phyloP scores from a whole-genome alignment of 2,888 invertebrate species.

The Bruchidius siliquastri region DNA sequence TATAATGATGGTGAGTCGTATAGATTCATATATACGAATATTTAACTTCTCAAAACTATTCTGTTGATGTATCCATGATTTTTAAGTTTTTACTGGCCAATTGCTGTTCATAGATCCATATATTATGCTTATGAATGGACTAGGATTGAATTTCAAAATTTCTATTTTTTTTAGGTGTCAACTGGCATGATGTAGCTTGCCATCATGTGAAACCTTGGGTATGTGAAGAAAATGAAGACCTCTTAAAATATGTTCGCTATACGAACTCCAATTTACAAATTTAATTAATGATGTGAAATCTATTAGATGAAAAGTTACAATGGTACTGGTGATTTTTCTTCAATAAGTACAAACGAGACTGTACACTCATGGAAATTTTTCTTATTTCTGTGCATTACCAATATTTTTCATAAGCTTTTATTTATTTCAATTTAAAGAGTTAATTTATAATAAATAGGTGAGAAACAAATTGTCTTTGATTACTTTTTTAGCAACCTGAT shows the following conservation, averaged over 20 bases:
- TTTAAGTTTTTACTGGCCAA: no score
- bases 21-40: no score
- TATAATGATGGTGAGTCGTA: constrained; percentile 74
- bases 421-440: background rate
- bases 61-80: no score
- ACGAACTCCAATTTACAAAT: constrained; percentile 72
- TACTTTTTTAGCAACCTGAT: background rate
- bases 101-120: no score
- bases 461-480: background rate
- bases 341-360: background rate
- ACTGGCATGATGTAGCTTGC: constrained; percentile 90
- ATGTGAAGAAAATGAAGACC: constrained; percentile 82
- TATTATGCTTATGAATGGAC: no score
- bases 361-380: background rate
- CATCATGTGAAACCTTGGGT: constrained; percentile 86
- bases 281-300: constrained; percentile 39
- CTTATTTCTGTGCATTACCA: background rate
- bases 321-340: background rate
- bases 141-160: no score
- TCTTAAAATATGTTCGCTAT: constrained; percentile 69
- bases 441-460: background rate
- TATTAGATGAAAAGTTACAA: background rate
- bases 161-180: constrained; percentile 47
- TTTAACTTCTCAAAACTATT: no score
- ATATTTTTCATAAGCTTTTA: background rate